Base-by-base conservation (phyloP, 1,140 invertebrate genomes). In the Caenorhabditis latens region DNA sequence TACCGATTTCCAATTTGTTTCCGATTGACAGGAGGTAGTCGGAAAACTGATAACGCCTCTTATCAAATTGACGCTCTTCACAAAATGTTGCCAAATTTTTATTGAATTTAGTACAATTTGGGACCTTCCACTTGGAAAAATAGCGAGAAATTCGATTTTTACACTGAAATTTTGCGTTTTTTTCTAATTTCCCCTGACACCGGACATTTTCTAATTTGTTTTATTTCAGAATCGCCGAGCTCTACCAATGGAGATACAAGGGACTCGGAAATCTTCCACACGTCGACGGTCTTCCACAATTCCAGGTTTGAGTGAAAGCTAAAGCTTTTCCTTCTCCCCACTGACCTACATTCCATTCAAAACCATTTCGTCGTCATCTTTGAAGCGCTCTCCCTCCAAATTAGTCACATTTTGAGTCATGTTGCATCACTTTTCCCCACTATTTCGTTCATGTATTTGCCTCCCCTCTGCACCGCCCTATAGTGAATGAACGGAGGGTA, bases 191-290 rank as follows among this genome's bases (percentile, higher is more conserved):
- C n/a, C n/a, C n/a, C n/a, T n/a, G n/a, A n/a, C n/a, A n/a, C 58
- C 8, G n/a, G 6, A 61, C 16, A 14, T 8, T 61, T 61, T 24
- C 7, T 42, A 32, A 32, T 32, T 32, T 1, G 32, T 83, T 89
- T 90, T 86, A 82, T 93, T 93, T 82, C 92, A 96, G 96, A 88
- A 97, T 99, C 71, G 98, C 97, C 90, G 95, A 96, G 90, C 93
- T 99, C 19, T 99, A 99, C 93, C 98, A 97, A 91, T 99, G 98
- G 98, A 94, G 98, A 13, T 99, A 99, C 94, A 97, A 97, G 90
- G 96, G 96, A 89, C 94, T 99, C 4, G 97, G 97, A 0, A 97
- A 99, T 94, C 94, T 99, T 83, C 93, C 94, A 4, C 98, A 99
- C 93, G 96, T 99, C 14, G 94, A 95, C 57, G 94, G 94, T 2